phyloP scores from a whole-genome alignment of 1,140 invertebrate species.

The Trichogramma pretiosum region DNA sequence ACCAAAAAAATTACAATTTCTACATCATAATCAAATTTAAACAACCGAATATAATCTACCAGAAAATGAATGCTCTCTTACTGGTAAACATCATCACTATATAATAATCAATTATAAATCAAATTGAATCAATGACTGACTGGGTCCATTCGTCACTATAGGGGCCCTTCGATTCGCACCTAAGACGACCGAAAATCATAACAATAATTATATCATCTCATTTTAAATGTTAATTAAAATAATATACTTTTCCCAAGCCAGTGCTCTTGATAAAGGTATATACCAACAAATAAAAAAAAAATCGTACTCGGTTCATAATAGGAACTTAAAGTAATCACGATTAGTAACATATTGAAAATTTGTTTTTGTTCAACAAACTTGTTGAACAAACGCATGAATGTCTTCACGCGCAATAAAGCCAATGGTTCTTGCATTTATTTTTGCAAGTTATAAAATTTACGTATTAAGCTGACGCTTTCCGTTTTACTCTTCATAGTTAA shows the following conservation, averaged over 20 bases:
- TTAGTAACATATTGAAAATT: conserved; percentile 7
- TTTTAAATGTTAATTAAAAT: conserved; percentile 19
- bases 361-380: conserved; percentile 12
- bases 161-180: conserved; percentile 11
- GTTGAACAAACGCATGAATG: conserved; percentile 1
- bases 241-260: conserved; percentile 15
- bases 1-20: no score
- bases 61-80: background rate
- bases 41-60: conserved; percentile 12
- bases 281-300: conserved; percentile 20
- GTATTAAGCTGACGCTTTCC: conserved; percentile 6
- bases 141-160: conserved; percentile 13
- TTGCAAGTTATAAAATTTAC: conserved; percentile 11
- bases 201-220: conserved; percentile 15
- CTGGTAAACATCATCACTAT: conserved; percentile 12
- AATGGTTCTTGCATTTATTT: conserved; percentile 2
- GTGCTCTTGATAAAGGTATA: conserved; percentile 19
- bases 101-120: conserved; percentile 17
- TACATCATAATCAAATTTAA: no score
- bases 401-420: conserved; percentile 11
- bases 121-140: conserved; percentile 16
- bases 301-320: conserved; percentile 12
- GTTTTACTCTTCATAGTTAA: conserved; percentile 6
- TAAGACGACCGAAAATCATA: conserved; percentile 16
- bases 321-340: conserved; percentile 13